phyloP scores from a whole-genome alignment of 2,113 vertebrate genomes.

The Gavialis gangeticus region DNA sequence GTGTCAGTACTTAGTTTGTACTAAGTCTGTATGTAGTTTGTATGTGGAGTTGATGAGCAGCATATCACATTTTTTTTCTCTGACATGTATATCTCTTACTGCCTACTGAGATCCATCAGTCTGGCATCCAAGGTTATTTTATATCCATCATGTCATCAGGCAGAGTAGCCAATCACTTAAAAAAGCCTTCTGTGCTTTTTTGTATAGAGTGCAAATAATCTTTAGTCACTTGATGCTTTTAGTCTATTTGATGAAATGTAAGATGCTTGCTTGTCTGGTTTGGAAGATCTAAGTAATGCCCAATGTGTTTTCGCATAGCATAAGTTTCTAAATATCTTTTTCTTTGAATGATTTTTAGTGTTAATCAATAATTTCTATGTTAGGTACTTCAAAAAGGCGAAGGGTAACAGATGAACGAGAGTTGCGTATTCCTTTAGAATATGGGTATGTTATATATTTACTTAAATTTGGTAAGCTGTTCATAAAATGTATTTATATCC shows the following conservation, averaged over 20 bases:
- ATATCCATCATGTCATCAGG: neutral
- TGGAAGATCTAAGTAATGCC: neutral
- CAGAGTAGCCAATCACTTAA: neutral
- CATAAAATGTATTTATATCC: neutral
- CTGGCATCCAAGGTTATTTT: neutral
- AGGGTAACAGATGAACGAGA: conserved; percentile 90
- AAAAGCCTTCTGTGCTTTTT: neutral
- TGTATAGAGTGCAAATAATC: neutral
- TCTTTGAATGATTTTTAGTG: neutral
- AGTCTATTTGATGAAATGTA: neutral
- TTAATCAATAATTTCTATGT: conserved; percentile 69
- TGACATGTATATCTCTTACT: neutral
- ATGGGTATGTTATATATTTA: conserved; percentile 82
- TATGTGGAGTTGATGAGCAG: neutral
- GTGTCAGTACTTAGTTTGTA: neutral
- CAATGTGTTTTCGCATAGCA: neutral
- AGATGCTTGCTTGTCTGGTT: neutral
- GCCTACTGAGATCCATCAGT: neutral
- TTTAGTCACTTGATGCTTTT: neutral
- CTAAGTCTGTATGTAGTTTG: neutral
- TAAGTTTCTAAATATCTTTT: neutral
- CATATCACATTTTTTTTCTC: neutral
- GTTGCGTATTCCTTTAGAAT: conserved; percentile 89
- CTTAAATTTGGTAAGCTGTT: neutral
- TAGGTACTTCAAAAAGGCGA: conserved; percentile 87